Conservation (phyloP, 2,888 invertebrate species). For the Aromia moschata region DNA sequence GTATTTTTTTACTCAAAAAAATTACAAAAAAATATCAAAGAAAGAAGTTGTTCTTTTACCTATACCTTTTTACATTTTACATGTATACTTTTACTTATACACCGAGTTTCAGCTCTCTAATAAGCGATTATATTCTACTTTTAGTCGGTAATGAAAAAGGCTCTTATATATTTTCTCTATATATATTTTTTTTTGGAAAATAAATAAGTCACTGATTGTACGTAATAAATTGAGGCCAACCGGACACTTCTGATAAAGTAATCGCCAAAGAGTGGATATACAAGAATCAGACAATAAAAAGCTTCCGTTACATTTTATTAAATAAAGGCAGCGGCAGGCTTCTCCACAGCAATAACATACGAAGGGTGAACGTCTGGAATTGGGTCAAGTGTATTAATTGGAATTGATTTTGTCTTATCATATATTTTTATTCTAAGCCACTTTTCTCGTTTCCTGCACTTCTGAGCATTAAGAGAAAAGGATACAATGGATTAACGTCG, state of each 20-base stretch:
- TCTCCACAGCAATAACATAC: slow-evolving; percentile 1
- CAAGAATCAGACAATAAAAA: background rate
- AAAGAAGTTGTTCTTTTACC: no score
- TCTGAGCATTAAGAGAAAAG: background rate
- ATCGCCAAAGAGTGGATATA: background rate
- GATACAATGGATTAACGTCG: background rate
- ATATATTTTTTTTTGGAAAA: no score
- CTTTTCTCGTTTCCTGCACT: slow-evolving; percentile 5
- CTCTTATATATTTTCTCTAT: no score
- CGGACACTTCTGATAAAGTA: background rate
- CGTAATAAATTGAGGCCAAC: no score
- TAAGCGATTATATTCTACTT: no score
- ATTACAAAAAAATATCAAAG: no score
- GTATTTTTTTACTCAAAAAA: no score
- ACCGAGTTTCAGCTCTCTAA: no score
- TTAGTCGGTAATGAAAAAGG: no score
- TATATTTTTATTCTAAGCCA: slow-evolving; percentile 3
- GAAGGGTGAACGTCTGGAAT: slow-evolving; percentile 10
- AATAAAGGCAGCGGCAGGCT: background rate
- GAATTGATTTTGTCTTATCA: slow-evolving; percentile 9
- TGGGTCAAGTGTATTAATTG: slow-evolving; percentile 12
- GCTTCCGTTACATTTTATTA: slow-evolving; percentile 4
- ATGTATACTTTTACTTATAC: no score
- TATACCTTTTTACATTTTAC: no score
- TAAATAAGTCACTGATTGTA: no score